Percentiles rank a stretch among this genome's conserved stretches.
phyloP scores from a whole-genome alignment of 2,888 invertebrate species.

The Eumerus sabulonum region DNA sequence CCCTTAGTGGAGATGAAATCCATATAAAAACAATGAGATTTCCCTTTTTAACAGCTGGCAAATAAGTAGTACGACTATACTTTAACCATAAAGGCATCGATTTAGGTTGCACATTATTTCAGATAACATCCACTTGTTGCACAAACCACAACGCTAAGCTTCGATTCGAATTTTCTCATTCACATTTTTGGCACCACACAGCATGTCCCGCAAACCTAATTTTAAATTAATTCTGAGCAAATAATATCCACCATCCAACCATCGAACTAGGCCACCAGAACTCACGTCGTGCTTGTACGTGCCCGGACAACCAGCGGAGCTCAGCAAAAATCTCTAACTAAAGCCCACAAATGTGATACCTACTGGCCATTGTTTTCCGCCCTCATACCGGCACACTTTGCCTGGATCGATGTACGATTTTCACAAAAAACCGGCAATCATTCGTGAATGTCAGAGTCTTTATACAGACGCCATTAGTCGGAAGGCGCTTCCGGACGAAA shows the following conservation, averaged over 20 bases:
- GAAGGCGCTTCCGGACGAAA: background rate
- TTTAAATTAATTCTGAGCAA: conserved; percentile 23
- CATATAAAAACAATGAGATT: too few species aligned
- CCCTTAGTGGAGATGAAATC: too few species aligned
- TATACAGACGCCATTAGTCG: too few species aligned
- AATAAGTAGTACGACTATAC: too few species aligned
- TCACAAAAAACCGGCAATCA: conserved; percentile 25
- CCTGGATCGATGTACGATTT: background rate
- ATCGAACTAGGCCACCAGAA: conserved; percentile 23
- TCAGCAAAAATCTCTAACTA: conserved; percentile 8
- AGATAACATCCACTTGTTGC: too few species aligned
- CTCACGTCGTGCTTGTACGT: too few species aligned
- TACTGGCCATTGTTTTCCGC: background rate
- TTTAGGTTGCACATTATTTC: too few species aligned
- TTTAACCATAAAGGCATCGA: too few species aligned
- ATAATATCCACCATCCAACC: conserved; percentile 23
- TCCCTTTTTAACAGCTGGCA: too few species aligned
- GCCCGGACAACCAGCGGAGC: background rate
- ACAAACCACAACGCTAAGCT: too few species aligned
- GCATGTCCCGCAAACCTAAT: conserved; percentile 9
- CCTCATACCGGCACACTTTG: background rate
- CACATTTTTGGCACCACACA: conserved; percentile 8
- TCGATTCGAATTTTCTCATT: too few species aligned
- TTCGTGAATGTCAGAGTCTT: conserved; percentile 40
- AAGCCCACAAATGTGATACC: conserved; percentile 23